phyloP scores from a whole-genome alignment of 2,888 invertebrate species.

The Lasioglossum zephyrum region DNA sequence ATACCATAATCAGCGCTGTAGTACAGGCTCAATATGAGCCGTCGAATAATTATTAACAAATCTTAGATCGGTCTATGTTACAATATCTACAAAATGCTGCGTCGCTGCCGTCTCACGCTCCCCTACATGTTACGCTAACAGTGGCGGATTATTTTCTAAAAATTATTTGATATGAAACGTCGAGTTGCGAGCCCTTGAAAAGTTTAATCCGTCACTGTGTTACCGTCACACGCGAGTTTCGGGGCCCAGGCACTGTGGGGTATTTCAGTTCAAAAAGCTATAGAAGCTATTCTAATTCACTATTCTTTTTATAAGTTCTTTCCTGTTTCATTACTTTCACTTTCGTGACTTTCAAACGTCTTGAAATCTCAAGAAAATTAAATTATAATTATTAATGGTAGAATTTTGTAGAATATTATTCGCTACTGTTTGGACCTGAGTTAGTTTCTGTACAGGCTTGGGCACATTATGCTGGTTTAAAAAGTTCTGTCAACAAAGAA shows the following conservation, averaged over 20 bases:
- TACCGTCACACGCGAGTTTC: background rate
- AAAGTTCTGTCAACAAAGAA: background rate
- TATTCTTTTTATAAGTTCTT: background rate
- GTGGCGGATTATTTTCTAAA: background rate
- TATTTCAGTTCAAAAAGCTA: background rate
- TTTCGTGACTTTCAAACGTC: background rate
- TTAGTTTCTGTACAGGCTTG: background rate
- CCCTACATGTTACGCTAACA: background rate
- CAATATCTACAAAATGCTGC: slow-evolving; percentile 72
- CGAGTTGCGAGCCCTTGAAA: background rate
- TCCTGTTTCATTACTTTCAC: background rate
- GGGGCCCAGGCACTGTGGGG: background rate
- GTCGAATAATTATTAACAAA: slow-evolving; percentile 74
- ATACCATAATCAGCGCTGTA: slow-evolving; percentile 77
- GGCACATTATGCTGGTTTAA: background rate
- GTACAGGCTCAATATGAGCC: slow-evolving; percentile 82
- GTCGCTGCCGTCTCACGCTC: slow-evolving; percentile 42
- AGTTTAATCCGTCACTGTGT: background rate
- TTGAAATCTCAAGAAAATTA: background rate
- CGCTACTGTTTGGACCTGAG: background rate
- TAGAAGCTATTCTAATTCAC: background rate
- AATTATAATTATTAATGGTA: background rate
- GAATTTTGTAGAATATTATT: background rate
- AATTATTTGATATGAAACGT: background rate
- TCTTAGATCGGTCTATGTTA: slow-evolving; percentile 77